Base-by-base conservation (phyloP, 2,888 invertebrate species). In the Patella caerulea region DNA sequence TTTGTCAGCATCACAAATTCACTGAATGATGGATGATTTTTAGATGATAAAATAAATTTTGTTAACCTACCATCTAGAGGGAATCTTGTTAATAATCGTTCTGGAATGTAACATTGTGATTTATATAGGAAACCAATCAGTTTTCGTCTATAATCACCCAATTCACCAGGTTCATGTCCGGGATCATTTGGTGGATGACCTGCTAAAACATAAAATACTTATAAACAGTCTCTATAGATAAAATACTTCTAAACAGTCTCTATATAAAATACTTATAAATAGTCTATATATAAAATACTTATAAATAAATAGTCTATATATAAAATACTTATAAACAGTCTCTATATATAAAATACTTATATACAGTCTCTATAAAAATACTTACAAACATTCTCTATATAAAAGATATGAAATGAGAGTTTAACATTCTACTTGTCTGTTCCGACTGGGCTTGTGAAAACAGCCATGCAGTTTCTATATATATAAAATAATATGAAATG, bases 81-180 rank as follows among this genome's bases (percentile, higher is more conserved):
- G 85, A 98, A 97, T 89, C 96, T 95, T 34, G 95, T 93, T 45
- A 98, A 93, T 1, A 98, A 95, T 73, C 95, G 94, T 91, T 98
- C 97, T 0, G 98, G 96, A 0, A 95, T 95, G 88, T 98, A 98
- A 89, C 94, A 93, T 14, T 93, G 92, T 0, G 98, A 98, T 82
- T 94, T 94, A 85, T 96, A 95, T 56, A 98, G 92, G 92, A 98
- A 97, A 70, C 94, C 93, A 24, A 96, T 92, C 76, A 99, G 92
- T 87, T 95, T 95, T 74, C 92, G 92, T 73, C 94, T 78, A 69
- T 94, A 92, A 76, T 93, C 93, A 74, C 94, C 94, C 14, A 93
- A 92, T 69, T 93, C 93, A 76, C 91, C 92, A 2, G 92, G 92
- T 84, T 93, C 93, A 65, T 88, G 84, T 9, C 92, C 92, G 19